Evolutionary conservation across 2,113 vertebrate species (phyloP), one percentile per base, ranked within the genome.

Genomic region (Phocoena phocoena): DNA sequence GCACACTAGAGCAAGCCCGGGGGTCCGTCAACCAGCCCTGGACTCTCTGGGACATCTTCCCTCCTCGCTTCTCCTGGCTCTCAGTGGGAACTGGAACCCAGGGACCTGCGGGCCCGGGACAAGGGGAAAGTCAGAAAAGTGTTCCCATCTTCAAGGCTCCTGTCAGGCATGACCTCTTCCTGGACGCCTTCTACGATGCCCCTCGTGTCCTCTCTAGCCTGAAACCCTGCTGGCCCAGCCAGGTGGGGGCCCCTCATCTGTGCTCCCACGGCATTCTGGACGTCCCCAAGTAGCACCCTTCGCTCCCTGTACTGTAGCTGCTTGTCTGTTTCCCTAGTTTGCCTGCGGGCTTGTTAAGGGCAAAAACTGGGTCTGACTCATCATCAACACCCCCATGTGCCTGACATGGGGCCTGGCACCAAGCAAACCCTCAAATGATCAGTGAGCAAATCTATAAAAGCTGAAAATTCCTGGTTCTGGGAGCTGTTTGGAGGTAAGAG

Each of bases 31-130:
- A 13, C 41, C 62, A 77, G 80, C 53, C 41, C 71, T 8, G 9
- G 63, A 18, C 36, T 53, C 83, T 28, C 44, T 15, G 2, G 5
- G 5, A 8, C 5, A 0, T 10, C 4, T 25, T 6, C 55, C 31
- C 31, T 41, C 36, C 62, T 93, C 1, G 2, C 38, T 15, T 21
- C 21, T 82, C 79, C 38, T 53, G 47, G 81, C n/a, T 68, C 73
- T 92, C 33, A 11, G 53, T 1, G n/a, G n/a, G n/a, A 84, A n/a
- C 4, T 0, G 14, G 50, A 67, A 25, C 10, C 4, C 15, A 1
- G 6, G 44, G n/a, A 41, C 21, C 5, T 6, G 44, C 2, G 12
- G 6, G 28, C 15, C 9, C n/a, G 82, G 58, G 50, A 38, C 74
- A n/a, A 13, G 47, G 36, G 36, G n/a, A 44, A 62, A n/a, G 41